Conservation (phyloP, 2,113 vertebrate species). For the Euleptes europaea region DNA sequence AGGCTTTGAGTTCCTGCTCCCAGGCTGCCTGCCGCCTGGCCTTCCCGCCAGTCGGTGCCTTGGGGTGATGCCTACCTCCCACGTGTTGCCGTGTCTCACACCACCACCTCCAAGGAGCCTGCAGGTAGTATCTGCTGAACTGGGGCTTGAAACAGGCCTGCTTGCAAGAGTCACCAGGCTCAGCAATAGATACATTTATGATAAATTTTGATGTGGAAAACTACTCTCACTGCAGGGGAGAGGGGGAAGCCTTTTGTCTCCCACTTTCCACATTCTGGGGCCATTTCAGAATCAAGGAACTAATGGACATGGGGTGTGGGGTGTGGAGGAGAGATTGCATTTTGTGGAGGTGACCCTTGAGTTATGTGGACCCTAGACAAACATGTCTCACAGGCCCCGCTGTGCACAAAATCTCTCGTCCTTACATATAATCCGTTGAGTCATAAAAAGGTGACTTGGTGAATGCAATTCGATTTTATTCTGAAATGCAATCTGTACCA, state of each 20-base stretch:
- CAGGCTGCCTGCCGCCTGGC: conserved; percentile 39
- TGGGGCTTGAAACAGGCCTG: not conserved
- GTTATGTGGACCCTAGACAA: no score
- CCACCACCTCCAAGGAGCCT: conserved; percentile 1
- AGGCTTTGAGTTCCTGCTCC: conserved; percentile 31
- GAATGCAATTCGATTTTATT: no score
- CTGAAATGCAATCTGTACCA: no score
- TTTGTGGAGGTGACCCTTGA: not conserved
- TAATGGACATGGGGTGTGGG: not conserved
- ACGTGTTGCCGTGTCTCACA: conserved; percentile 16
- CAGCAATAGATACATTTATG: not conserved
- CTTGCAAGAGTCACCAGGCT: not conserved
- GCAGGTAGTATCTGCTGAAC: conserved; percentile 12
- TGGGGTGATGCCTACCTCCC: conserved; percentile 18
- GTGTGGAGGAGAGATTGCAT: not conserved
- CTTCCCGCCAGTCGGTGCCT: conserved; percentile 32
- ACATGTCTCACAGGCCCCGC: no score
- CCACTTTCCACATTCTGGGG: not conserved
- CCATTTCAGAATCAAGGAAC: not conserved
- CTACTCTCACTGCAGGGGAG: no score
- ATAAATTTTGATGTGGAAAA: not conserved
- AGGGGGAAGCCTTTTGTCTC: not conserved
- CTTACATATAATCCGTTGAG: no score
- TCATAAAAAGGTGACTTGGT: no score
- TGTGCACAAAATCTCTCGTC: no score